These are phyloP conservation scores for Electrona antarctica DNA, from an alignment of 2,113 vertebrate species.

Conservation along the genomic window DNA sequence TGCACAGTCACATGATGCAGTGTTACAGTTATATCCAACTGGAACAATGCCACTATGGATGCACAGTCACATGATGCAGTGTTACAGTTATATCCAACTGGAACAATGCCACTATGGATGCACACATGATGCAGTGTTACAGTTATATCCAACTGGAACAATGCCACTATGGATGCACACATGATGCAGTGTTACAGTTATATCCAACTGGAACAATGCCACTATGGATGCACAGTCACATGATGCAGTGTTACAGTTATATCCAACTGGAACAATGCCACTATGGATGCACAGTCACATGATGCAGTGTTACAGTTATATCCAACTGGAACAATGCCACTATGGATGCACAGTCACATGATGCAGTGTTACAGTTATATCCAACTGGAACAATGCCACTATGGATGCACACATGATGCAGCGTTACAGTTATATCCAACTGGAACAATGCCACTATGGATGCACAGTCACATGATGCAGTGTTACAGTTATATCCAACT, in stretches of 20 bases:
- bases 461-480: too few relatives aligned
- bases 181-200: too few relatives aligned
- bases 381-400: constrained; percentile 89
- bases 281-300: constrained; percentile 73
- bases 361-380: too few relatives aligned
- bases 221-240: constrained; percentile 79
- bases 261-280: constrained; percentile 87
- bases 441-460: constrained; percentile 84
- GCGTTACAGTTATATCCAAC: constrained; percentile 88
- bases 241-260: too few relatives aligned
- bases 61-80: too few relatives aligned
- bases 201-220: constrained; percentile 86
- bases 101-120: constrained; percentile 80
- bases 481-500: constrained; percentile 90
- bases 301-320: too few relatives aligned
- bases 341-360: constrained; percentile 62
- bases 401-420: constrained; percentile 10
- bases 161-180: constrained; percentile 76
- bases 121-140: too few relatives aligned
- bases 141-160: constrained; percentile 89
- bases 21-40: constrained; percentile 90
- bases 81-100: constrained; percentile 90
- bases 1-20: too few relatives aligned
- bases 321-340: constrained; percentile 89
- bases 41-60: constrained; percentile 82